Conservation (phyloP, 2,113 vertebrate species). For the Emberiza fucata region DNA sequence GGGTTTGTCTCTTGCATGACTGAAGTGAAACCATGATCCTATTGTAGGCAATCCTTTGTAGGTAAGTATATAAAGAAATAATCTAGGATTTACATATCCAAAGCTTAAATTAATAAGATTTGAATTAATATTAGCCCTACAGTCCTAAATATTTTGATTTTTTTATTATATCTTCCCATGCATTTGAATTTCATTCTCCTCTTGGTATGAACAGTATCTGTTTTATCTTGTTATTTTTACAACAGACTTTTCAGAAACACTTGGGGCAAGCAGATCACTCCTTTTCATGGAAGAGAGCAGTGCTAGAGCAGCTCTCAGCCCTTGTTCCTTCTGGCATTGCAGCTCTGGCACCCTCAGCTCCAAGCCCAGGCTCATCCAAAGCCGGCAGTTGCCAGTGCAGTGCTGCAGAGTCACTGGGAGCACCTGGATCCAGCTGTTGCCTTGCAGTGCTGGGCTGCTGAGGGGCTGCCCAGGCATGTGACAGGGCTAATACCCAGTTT, state of each 20-base stretch:
- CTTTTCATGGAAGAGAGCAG: not conserved
- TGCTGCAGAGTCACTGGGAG: not conserved
- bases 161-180: not conserved
- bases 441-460: not conserved
- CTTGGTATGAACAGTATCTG: not conserved
- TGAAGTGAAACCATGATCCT: not conserved
- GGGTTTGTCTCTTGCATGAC: not conserved
- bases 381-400: not conserved
- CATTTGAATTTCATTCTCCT: not conserved
- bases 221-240: not conserved
- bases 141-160: constrained; percentile 2
- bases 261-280: not conserved
- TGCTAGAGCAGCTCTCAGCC: not conserved
- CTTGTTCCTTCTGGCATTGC: not conserved
- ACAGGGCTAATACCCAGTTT: not conserved
- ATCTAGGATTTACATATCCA: constrained; percentile 29
- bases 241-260: not conserved
- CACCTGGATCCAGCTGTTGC: fast-evolving
- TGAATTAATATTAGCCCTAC: not conserved
- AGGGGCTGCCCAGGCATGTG: not conserved
- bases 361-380: not conserved
- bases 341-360: not conserved
- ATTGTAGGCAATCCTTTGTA: not conserved
- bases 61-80: not conserved
- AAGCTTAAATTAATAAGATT: constrained; percentile 6